These are phyloP conservation scores for Drosophila erecta DNA, from an alignment of 1,140 invertebrate species.

Conservation along the genomic window DNA sequence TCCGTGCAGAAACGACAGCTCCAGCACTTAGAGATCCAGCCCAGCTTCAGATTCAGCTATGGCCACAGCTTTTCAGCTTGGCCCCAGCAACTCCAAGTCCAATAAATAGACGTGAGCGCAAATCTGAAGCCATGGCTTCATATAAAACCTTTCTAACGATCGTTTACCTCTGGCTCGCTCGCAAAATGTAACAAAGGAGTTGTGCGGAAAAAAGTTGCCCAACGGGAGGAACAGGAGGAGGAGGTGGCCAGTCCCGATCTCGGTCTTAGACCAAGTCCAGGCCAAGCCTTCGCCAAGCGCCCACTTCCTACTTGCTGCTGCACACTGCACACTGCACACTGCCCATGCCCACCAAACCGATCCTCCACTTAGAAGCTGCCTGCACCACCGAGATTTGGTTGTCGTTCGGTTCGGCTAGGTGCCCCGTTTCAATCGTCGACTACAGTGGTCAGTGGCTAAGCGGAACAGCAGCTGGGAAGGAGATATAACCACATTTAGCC, in stretches of 20 bases:
- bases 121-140: slow-evolving; percentile 71
- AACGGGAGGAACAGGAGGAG: slow-evolving; percentile 30
- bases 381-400: slow-evolving; percentile 57
- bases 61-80: slow-evolving; percentile 18
- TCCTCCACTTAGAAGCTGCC: slow-evolving; percentile 39
- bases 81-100: slow-evolving; percentile 52
- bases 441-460: slow-evolving; percentile 6
- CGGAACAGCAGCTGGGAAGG: neutral
- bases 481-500: neutral
- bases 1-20: slow-evolving; percentile 52
- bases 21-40: slow-evolving; percentile 31
- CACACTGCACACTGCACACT: slow-evolving; percentile 26
- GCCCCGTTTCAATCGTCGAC: neutral
- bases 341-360: slow-evolving; percentile 19
- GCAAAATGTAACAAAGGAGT: slow-evolving; percentile 82
- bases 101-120: slow-evolving; percentile 80
- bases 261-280: slow-evolving; percentile 49
- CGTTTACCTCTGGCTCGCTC: slow-evolving; percentile 77
- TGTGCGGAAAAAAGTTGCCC: slow-evolving; percentile 64
- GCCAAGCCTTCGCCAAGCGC: slow-evolving; percentile 74
- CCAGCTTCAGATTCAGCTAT: slow-evolving; percentile 37
- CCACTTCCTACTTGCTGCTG: slow-evolving; percentile 77
- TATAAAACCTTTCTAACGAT: slow-evolving; percentile 83
- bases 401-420: slow-evolving; percentile 16
- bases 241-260: slow-evolving; percentile 41